Evolutionary conservation across 2,113 vertebrate species (phyloP).

Genomic region (Mus musculus): DNA sequence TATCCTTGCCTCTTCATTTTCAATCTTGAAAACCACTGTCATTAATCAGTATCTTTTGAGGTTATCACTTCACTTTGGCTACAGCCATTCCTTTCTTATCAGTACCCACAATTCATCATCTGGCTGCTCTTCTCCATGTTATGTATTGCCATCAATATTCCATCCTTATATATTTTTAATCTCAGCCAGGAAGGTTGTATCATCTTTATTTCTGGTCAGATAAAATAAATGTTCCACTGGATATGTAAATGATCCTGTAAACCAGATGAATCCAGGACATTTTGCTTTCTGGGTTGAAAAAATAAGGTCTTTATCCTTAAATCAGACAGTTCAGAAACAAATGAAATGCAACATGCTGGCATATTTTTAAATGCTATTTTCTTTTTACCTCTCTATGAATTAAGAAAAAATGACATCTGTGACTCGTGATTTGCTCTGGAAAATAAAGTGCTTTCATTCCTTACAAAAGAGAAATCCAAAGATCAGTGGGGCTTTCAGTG

Average conservation of each 20-base stretch:
- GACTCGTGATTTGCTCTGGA: conserved; percentile 69
- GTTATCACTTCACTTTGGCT: conserved; percentile 78
- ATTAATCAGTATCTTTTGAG: conserved; percentile 83
- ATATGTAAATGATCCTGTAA: conserved; percentile 83
- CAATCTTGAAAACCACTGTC: conserved; percentile 80
- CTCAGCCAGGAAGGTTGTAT: conserved; percentile 81
- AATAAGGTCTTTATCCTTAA: conserved; percentile 80
- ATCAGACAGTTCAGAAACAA: conserved; percentile 80
- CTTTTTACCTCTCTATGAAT: conserved; percentile 43
- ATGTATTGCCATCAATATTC: conserved; percentile 81
- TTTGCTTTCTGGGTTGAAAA: conserved; percentile 80
- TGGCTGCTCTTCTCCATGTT: conserved; percentile 65
- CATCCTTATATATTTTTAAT: conserved; percentile 84
- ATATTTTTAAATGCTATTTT: conserved; percentile 72
- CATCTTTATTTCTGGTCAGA: conserved; percentile 83
- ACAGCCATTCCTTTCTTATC: conserved; percentile 83
- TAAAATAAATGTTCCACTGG: conserved; percentile 84
- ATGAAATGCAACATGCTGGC: conserved; percentile 50
- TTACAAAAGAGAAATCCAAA: conserved; percentile 67
- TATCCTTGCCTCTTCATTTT: conserved; percentile 76
- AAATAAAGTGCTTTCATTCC: conserved; percentile 81
- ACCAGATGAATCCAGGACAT: conserved; percentile 82
- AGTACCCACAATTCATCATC: conserved; percentile 69
- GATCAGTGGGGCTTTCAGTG: conserved; percentile 47
- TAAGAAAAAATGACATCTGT: conserved; percentile 47